A percentile compares a stretch with the other conserved stretches of the same genome.
Evolutionary conservation across 2,113 vertebrate genomes (phyloP).

Genomic region (Noctilio leporinus): DNA sequence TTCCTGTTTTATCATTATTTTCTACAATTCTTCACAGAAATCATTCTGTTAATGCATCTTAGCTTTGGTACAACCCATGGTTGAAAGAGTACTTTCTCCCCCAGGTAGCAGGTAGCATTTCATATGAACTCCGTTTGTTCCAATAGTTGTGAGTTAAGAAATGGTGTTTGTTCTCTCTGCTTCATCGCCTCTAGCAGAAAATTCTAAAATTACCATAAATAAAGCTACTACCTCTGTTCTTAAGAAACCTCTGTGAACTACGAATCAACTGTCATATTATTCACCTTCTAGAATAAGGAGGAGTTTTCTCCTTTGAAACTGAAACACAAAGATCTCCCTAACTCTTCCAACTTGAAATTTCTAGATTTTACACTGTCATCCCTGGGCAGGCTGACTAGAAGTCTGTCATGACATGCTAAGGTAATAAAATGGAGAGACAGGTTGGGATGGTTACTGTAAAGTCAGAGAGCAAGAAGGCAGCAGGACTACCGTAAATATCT

Average conservation of each 20-base stretch:
- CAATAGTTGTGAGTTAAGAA: not conserved
- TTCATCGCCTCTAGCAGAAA: not conserved
- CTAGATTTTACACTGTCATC: not conserved
- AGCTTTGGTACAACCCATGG: not conserved
- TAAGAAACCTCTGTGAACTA: not conserved
- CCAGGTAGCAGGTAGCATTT: not conserved
- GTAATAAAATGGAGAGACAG: not conserved
- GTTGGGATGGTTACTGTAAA: not conserved
- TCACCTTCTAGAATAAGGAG: not conserved
- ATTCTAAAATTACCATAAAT: not conserved
- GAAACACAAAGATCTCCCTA: not conserved
- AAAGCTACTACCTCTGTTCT: not conserved
- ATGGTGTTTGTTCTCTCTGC: not conserved
- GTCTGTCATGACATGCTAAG: not conserved
- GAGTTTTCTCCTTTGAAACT: conserved; percentile 21
- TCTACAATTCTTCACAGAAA: not conserved
- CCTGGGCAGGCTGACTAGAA: not conserved
- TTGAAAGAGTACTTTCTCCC: not conserved
- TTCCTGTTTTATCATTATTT: not conserved
- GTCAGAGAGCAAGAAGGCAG: not conserved
- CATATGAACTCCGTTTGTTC: not conserved
- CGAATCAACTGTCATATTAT: not conserved
- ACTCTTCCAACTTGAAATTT: not conserved
- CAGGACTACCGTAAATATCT: not conserved
- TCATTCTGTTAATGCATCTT: not conserved